Conservation (phyloP, 2,888 invertebrate genomes). For the Microchrysa polita region DNA sequence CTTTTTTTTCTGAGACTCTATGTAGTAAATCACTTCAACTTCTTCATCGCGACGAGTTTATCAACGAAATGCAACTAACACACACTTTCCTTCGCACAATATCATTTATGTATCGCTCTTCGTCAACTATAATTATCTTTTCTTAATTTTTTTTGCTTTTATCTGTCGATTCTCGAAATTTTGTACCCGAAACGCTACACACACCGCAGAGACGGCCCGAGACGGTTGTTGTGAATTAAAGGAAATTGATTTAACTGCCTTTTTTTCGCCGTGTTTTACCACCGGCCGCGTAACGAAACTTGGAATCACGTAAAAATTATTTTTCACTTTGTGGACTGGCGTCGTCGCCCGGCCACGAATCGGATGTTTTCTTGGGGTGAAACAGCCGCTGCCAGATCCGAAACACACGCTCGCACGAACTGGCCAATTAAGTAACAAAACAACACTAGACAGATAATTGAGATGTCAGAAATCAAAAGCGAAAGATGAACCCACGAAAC, state of each 20-base stretch:
- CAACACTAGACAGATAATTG: slow-evolving; percentile 44
- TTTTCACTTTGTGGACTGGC: too few species aligned
- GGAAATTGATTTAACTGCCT: slow-evolving; percentile 1
- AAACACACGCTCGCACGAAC: slow-evolving; percentile 28
- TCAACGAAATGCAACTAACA: slow-evolving; percentile 14
- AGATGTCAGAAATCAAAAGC: slow-evolving; percentile 40
- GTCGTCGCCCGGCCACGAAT: background rate
- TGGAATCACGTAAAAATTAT: slow-evolving; percentile 4
- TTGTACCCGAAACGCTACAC: too few species aligned
- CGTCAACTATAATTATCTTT: background rate
- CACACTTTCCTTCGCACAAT: slow-evolving; percentile 27
- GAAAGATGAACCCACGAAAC: slow-evolving; percentile 1
- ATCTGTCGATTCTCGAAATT: background rate
- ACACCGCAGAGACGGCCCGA: background rate
- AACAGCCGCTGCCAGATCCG: slow-evolving; percentile 2
- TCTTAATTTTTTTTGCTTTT: too few species aligned
- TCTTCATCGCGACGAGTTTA: slow-evolving; percentile 22
- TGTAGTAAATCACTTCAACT: slow-evolving; percentile 21
- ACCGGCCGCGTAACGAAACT: slow-evolving; percentile 29
- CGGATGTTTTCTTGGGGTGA: background rate
- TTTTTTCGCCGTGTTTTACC: background rate
- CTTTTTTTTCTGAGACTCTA: too few species aligned
- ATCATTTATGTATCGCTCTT: background rate
- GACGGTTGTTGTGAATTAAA: background rate
- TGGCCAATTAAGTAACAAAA: slow-evolving; percentile 43